Evolutionary conservation across 1,140 invertebrate genomes (phyloP), one percentile per base, ranked within the genome.

Genomic region (Solenopsis fugax): DNA sequence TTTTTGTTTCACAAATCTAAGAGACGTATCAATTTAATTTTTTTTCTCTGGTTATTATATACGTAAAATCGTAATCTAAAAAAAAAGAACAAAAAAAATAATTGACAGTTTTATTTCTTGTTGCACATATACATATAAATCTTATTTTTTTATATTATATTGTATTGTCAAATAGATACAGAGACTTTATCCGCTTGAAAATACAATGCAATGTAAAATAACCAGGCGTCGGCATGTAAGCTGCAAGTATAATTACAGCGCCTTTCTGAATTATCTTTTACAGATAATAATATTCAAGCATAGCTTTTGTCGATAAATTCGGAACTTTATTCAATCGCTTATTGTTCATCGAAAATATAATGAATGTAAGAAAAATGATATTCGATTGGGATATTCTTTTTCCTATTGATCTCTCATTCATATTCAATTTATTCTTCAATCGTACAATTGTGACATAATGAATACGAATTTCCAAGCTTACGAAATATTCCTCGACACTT

Each of bases 331-430:
- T 18, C 21, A 16, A 50, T 16, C 21, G n/a, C 10, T 9, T n/a
- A 58, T 24, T 72, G 24, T 72, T 60, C 16, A 73, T 76, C 2
- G 18, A 37, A 41, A 60, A 76, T 60, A 4, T 45, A 60, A 4
- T 10, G 0, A 45, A 24, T 45, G 3, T 13, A n/a, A 21, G 37
- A 41, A 45, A 60, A 45, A 58, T 60, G 4, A 45, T 24, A 24
- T 60, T 60, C 21, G 2, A 58, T 75, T 4, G 13, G 13, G 6
- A 16, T 75, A 10, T 13, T 24, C 0, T 37, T 75, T 0, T 0
- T 29, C 5, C 9, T 1, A 24, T 41, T 34, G 0, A 75, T 58
- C 21, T 73, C 56, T 72, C 12, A 52, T n/a, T 54, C 0, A 34
- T 16, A 54, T 73, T 37, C 37, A 34, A 73, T 54, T 37, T 34